Evolutionary conservation across 2,797 vertebrate species (phyloP).

Genomic region (Liasis olivaceus): DNA sequence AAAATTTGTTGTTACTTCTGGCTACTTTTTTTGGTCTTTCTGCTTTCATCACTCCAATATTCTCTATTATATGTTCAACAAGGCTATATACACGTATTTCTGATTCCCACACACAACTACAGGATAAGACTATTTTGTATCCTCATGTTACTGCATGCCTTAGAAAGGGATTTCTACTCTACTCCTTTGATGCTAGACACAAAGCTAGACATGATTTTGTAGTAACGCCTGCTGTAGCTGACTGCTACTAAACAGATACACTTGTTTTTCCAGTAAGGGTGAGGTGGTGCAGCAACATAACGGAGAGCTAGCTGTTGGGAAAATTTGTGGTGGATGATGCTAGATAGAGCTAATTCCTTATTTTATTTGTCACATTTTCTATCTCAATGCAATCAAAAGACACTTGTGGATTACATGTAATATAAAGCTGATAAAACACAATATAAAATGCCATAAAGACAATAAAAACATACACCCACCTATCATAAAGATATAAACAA

Average conservation of each 20-base stretch:
- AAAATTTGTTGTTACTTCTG: too few relatives aligned
- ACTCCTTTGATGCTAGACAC: too few relatives aligned
- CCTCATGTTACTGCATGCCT: too few relatives aligned
- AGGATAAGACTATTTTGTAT: background rate
- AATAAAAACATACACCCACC: background rate
- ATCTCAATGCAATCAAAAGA: background rate
- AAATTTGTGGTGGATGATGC: too few relatives aligned
- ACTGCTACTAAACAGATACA: too few relatives aligned
- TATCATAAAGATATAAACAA: background rate
- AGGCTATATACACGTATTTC: background rate
- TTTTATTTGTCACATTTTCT: background rate
- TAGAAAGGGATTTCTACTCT: too few relatives aligned
- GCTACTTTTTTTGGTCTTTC: background rate
- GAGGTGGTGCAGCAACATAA: background rate
- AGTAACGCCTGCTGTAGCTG: background rate
- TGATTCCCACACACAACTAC: background rate
- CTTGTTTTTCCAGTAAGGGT: too few relatives aligned
- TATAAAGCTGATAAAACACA: background rate
- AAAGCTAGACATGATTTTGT: too few relatives aligned
- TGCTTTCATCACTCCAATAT: background rate
- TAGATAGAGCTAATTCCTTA: background rate
- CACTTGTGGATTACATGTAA: background rate
- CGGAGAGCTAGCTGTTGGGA: background rate
- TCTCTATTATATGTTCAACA: background rate
- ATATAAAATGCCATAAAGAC: background rate